Conservation (phyloP, 1,140 invertebrate species). For the Pachyrhynchus sulphureomaculatus region DNA sequence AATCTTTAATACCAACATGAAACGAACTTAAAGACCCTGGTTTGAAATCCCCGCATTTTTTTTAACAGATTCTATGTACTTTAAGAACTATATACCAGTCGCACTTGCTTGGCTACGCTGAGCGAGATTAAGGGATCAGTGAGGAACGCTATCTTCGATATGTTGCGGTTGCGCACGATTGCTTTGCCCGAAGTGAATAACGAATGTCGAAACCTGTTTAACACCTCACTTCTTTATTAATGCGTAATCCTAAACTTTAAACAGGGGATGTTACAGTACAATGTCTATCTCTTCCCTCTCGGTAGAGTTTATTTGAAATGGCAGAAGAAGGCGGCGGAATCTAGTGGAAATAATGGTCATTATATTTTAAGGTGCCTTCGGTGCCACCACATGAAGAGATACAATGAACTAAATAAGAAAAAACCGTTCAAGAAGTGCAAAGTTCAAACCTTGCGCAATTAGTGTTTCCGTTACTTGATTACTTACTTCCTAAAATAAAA, state of each 20-base stretch:
- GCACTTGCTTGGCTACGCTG: conserved; percentile 41
- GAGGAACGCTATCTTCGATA: conserved; percentile 44
- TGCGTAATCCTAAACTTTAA: conserved; percentile 44
- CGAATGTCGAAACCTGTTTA: too few relatives aligned
- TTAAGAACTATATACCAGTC: conserved; percentile 32
- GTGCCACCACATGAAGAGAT: too few relatives aligned
- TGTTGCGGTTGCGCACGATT: conserved; percentile 43
- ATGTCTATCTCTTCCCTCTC: too few relatives aligned
- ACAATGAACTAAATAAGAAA: too few relatives aligned
- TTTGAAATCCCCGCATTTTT: conserved; percentile 19
- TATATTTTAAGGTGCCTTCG: too few relatives aligned
- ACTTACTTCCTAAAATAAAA: too few relatives aligned
- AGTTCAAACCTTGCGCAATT: too few relatives aligned
- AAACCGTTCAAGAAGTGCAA: too few relatives aligned
- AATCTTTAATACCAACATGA: conserved; percentile 8
- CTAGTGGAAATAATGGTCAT: too few relatives aligned
- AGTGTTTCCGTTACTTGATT: too few relatives aligned
- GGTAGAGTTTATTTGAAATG: too few relatives aligned
- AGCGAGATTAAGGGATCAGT: conserved; percentile 40
- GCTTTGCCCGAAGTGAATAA: conserved; percentile 33
- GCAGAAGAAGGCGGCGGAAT: too few relatives aligned
- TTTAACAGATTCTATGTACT: not conserved
- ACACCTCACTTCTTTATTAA: conserved; percentile 43
- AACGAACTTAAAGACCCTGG: conserved; percentile 18
- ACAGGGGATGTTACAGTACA: conserved; percentile 18